phyloP scores from a whole-genome alignment of 2,113 vertebrate species.

The Pelecanoides urinatrix region DNA sequence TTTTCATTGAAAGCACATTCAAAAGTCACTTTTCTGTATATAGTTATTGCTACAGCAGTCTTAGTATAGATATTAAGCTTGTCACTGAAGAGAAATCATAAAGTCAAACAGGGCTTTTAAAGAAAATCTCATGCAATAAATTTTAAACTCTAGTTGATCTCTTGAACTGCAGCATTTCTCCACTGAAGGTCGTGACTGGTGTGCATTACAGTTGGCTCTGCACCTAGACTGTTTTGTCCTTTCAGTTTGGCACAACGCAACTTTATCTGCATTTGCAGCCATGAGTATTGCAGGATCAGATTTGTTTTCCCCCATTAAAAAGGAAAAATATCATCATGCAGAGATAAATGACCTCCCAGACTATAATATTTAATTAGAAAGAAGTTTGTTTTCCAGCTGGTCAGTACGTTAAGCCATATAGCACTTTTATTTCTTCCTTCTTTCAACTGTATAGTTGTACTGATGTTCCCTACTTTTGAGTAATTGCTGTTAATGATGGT shows the following conservation, averaged over 20 bases:
- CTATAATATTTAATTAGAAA: neutral
- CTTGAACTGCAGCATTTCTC: neutral
- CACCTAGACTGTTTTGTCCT: neutral
- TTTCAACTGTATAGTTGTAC: neutral
- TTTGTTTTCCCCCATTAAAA: neutral
- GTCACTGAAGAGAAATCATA: conserved; percentile 7
- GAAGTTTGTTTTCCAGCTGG: neutral
- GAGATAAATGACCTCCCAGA: neutral
- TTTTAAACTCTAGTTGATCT: conserved; percentile 25
- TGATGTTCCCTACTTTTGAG: neutral
- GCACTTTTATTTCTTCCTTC: neutral
- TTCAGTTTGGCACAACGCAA: neutral
- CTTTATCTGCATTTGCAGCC: neutral
- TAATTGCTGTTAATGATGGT: neutral
- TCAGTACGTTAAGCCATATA: neutral
- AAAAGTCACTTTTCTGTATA: conserved; percentile 29
- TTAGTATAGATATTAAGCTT: neutral
- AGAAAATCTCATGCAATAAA: conserved; percentile 45
- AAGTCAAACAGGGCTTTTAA: neutral
- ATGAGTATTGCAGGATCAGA: neutral
- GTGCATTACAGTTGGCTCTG: neutral
- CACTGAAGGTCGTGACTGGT: neutral
- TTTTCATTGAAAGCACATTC: conserved; percentile 41
- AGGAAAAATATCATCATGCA: neutral
- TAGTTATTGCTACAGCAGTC: neutral